These are phyloP conservation scores for Alloscopus bannaensis DNA, from an alignment of 2,888 invertebrate genomes.

Conservation along the genomic window DNA sequence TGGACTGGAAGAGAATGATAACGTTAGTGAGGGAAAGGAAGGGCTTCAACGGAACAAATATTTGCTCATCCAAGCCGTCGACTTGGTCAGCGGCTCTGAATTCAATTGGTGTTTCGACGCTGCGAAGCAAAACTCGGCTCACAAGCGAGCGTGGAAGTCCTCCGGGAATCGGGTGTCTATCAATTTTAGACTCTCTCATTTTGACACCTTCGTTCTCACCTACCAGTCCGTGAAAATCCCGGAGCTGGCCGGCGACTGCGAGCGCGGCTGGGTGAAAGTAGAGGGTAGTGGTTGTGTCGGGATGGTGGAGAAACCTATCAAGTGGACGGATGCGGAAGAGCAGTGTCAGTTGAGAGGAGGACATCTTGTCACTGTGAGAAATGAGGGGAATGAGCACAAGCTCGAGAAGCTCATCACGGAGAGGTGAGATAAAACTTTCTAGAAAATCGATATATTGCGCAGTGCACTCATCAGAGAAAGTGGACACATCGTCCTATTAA, in stretches of 20 bases:
- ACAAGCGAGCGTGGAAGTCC: constrained; percentile 71
- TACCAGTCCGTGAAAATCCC: constrained; percentile 66
- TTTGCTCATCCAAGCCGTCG: constrained; percentile 66
- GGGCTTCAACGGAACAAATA: constrained; percentile 36
- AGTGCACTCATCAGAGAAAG: too few species aligned
- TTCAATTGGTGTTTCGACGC: constrained; percentile 70
- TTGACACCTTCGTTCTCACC: constrained; percentile 65
- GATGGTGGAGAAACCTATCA: constrained; percentile 60
- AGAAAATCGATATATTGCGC: too few species aligned
- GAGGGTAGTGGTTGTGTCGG: constrained; percentile 64
- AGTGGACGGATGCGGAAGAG: constrained; percentile 70
- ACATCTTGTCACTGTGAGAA: constrained; percentile 69
- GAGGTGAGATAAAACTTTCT: too few species aligned
- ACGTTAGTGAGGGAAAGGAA: constrained; percentile 2
- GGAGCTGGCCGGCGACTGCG: constrained; percentile 69
- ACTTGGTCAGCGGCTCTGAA: constrained; percentile 65
- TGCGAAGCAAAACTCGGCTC: constrained; percentile 45
- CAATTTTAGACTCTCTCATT: constrained; percentile 66
- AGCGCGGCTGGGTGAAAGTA: constrained; percentile 68
- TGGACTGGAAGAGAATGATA: constrained; percentile 23
- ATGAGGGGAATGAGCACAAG: constrained; percentile 66
- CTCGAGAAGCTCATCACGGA: constrained; percentile 68
- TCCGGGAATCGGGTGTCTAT: constrained; percentile 69
- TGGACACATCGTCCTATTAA: too few species aligned
- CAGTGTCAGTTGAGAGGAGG: constrained; percentile 67